These are phyloP conservation scores for Ophioninae sp. DNA, from an alignment of 2,888 invertebrate species.

Conservation along the genomic window DNA sequence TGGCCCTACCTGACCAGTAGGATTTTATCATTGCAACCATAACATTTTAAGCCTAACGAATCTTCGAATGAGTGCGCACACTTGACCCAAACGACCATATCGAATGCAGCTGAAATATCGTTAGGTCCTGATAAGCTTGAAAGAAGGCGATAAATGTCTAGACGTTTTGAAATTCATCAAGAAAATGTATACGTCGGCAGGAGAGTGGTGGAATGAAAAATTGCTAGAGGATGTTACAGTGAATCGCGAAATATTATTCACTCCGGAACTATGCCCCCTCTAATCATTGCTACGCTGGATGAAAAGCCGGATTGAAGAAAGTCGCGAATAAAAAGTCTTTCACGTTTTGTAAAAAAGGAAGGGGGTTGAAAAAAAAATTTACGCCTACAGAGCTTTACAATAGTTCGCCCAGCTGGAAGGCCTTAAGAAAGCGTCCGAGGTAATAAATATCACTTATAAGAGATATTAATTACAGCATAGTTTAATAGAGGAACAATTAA, in stretches of 20 bases:
- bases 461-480: conserved; percentile 77
- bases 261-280: conserved; percentile 7
- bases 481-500: conserved; percentile 77
- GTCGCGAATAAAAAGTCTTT: not conserved
- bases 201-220: not conserved
- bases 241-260: conserved; percentile 10
- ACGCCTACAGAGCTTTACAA: conserved; percentile 1
- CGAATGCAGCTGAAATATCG: not conserved
- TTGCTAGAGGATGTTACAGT: not conserved
- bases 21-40: no score
- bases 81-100: not conserved
- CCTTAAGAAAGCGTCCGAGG: conserved; percentile 53
- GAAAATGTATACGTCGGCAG: not conserved
- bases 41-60: no score
- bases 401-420: not conserved
- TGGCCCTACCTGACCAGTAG: no score
- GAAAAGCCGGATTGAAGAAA: not conserved
- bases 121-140: not conserved
- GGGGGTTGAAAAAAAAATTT: conserved; percentile 36
- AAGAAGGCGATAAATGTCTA: not conserved
- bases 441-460: conserved; percentile 74
- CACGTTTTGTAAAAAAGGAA: not conserved
- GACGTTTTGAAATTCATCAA: not conserved
- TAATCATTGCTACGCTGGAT: not conserved
- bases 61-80: no score